Conservation (phyloP, 1,140 invertebrate genomes). For the Drosophila equinoxialis region DNA sequence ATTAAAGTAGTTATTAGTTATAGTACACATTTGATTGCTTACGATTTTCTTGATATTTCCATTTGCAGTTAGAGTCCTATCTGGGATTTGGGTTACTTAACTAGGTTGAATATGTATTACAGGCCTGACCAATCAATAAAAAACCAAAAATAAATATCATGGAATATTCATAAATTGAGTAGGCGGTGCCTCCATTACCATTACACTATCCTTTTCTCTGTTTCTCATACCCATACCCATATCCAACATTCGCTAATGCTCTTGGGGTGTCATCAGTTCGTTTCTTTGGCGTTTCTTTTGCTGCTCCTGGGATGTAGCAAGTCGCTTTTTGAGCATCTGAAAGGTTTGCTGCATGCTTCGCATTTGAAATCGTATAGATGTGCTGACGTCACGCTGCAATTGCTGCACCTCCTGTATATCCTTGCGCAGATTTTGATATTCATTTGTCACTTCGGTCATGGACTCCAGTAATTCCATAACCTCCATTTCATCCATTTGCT, state of each 20-base stretch:
- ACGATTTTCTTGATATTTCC: constrained; percentile 10
- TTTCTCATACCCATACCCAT: background rate
- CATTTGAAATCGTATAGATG: constrained; percentile 83
- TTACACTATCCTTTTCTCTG: background rate
- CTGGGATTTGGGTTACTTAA: constrained; percentile 10
- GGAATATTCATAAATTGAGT: constrained; percentile 12
- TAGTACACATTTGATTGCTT: constrained; percentile 14
- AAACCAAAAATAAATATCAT: constrained; percentile 3
- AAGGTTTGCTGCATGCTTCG: constrained; percentile 79
- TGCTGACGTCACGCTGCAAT: constrained; percentile 85
- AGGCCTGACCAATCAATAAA: constrained; percentile 1
- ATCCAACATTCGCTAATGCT: constrained; percentile 10
- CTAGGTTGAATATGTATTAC: constrained; percentile 10
- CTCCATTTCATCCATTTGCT: constrained; percentile 83
- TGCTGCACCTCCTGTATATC: constrained; percentile 86
- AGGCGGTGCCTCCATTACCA: background rate
- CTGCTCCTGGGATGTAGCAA: constrained; percentile 63
- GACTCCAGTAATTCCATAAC: constrained; percentile 85
- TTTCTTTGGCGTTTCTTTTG: constrained; percentile 35
- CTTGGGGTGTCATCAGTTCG: background rate
- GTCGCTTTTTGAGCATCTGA: constrained; percentile 75
- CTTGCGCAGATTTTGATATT: constrained; percentile 85
- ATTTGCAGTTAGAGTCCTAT: background rate
- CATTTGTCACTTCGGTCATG: constrained; percentile 85
- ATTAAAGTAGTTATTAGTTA: constrained; percentile 2